Conservation (phyloP, 2,113 vertebrate genomes). For the Sinocyclocheilus rhinocerous region DNA sequence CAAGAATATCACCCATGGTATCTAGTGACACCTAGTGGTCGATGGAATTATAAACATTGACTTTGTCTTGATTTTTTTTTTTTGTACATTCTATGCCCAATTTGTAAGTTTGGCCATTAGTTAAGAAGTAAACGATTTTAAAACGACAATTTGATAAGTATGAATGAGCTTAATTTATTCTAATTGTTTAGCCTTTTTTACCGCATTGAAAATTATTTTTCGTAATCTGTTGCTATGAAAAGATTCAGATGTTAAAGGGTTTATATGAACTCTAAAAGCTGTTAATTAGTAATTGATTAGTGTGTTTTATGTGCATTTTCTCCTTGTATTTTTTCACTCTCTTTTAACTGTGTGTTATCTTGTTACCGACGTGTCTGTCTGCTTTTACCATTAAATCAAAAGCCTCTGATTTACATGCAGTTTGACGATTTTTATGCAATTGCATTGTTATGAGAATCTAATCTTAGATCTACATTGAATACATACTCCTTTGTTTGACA, state of each 20-base stretch:
- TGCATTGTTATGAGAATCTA: neutral
- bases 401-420: neutral
- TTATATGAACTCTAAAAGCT: neutral
- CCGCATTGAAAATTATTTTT: constrained; percentile 57
- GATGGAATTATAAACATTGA: neutral
- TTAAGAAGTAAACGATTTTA: neutral
- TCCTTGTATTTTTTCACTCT: neutral
- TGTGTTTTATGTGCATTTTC: constrained; percentile 8
- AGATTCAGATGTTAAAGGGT: neutral
- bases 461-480: neutral
- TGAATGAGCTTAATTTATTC: constrained; percentile 70
- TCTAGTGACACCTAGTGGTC: constrained; percentile 48
- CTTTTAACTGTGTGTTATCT: neutral
- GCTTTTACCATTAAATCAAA: constrained; percentile 46
- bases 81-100: neutral
- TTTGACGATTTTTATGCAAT: neutral
- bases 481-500: neutral
- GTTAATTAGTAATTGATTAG: neutral
- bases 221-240: constrained; percentile 35
- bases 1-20: neutral
- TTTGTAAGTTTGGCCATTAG: neutral
- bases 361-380: constrained; percentile 16
- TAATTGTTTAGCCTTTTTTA: constrained; percentile 65
- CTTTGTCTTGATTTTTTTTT: neutral
- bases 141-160: constrained; percentile 39